Percentiles rank a stretch among this genome's conserved stretches.
Evolutionary conservation across 2,888 invertebrate genomes (phyloP).

Genomic region (Athalia circularis): DNA sequence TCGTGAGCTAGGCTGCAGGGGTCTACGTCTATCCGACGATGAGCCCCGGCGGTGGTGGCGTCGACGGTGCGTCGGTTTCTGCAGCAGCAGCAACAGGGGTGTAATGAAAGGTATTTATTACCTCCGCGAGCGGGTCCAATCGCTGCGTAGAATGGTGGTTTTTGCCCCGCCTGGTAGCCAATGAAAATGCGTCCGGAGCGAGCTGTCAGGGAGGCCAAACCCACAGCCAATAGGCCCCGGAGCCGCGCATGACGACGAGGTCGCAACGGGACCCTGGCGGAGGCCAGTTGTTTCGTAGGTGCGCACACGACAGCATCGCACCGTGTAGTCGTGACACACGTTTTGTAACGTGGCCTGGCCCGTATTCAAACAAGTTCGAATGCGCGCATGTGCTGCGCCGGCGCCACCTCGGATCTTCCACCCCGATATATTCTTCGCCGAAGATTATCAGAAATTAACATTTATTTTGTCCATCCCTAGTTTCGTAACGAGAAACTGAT

Average conservation of each 20-base stretch:
- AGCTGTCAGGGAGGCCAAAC: constrained; percentile 56
- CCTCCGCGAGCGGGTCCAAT: constrained; percentile 55
- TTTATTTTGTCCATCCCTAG: too few species aligned
- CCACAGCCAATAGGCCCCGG: constrained; percentile 57
- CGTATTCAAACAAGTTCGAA: too few species aligned
- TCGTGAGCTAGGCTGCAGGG: too few species aligned
- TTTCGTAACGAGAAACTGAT: too few species aligned
- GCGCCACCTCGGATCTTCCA: too few species aligned
- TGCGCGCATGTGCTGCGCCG: too few species aligned
- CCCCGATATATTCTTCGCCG: too few species aligned
- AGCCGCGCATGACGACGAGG: constrained; percentile 59
- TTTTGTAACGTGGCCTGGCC: too few species aligned
- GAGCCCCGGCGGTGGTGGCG: too few species aligned
- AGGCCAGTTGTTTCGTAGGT: constrained; percentile 68
- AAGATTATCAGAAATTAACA: too few species aligned
- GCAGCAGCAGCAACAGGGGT: constrained; percentile 38
- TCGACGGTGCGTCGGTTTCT: too few species aligned
- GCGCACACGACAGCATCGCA: constrained; percentile 65
- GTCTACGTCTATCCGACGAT: too few species aligned
- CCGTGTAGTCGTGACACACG: neutral
- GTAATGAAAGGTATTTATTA: constrained; percentile 65
- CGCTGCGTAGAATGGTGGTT: constrained; percentile 61
- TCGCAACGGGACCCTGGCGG: constrained; percentile 47
- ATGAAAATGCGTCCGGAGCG: constrained; percentile 48
- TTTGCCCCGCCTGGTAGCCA: constrained; percentile 63